Percentiles rank a stretch among this genome's conserved stretches.
Evolutionary conservation across 2,797 vertebrate species (phyloP).

Genomic region (Bradypodion pumilum): DNA sequence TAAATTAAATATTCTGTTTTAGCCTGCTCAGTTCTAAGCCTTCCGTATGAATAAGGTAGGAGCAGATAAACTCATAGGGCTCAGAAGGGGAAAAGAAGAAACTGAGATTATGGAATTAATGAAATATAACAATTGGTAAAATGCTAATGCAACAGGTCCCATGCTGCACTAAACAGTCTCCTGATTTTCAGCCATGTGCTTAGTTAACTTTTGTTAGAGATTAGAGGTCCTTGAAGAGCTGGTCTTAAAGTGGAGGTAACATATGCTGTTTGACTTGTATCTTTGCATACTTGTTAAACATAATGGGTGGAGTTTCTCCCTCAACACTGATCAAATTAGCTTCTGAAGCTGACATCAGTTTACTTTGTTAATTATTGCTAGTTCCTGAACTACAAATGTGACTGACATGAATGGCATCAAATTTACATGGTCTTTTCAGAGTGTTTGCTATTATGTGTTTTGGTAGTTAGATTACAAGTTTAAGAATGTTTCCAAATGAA

Average conservation of each 20-base stretch:
- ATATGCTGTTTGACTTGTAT: neutral
- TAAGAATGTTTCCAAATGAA: constrained; percentile 38
- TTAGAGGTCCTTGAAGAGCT: neutral
- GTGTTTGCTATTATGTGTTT: constrained; percentile 30
- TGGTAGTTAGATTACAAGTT: constrained; percentile 11
- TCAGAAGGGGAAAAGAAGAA: neutral
- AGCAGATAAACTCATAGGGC: neutral
- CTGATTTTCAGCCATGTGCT: neutral
- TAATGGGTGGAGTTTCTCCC: constrained; percentile 5
- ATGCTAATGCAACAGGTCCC: neutral
- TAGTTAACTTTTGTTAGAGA: neutral
- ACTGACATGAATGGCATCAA: constrained; percentile 13
- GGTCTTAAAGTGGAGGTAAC: neutral
- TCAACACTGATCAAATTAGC: constrained; percentile 29
- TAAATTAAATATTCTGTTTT: neutral
- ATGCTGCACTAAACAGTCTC: neutral
- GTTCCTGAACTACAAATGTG: neutral
- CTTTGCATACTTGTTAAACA: neutral
- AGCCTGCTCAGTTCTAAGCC: neutral
- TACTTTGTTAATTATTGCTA: constrained; percentile 38
- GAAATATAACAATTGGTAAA: neutral
- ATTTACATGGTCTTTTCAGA: constrained; percentile 3
- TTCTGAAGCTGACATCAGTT: constrained; percentile 31
- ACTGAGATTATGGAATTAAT: neutral
- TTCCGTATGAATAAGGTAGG: neutral